phyloP scores from a whole-genome alignment of 2,113 vertebrate species.

The Gymnogyps californianus region DNA sequence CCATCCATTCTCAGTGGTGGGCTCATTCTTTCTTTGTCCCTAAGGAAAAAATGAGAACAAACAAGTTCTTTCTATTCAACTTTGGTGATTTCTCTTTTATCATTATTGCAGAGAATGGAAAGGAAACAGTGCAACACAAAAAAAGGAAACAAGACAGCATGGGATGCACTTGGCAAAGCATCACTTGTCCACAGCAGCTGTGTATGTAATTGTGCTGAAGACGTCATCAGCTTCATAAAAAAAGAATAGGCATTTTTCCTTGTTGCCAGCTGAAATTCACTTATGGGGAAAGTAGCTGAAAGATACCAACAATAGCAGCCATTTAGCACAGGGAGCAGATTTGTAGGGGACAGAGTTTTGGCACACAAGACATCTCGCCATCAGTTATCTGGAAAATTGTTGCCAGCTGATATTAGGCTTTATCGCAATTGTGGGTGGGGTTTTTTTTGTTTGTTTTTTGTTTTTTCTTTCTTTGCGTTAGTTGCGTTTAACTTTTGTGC shows the following conservation, averaged over 20 bases:
- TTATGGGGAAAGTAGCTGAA: conserved; percentile 2
- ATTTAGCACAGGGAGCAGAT: not conserved
- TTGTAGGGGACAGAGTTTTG: conserved; percentile 7
- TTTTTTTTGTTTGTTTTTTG: not conserved
- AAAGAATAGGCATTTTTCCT: not conserved
- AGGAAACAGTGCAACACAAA: not conserved
- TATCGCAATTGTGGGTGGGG: not conserved
- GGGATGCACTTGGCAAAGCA: conserved; percentile 5
- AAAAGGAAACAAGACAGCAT: not conserved
- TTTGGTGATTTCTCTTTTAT: not conserved
- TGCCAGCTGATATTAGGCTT: not conserved
- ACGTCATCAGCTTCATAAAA: not conserved
- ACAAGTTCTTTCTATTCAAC: not conserved
- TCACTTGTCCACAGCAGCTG: not conserved
- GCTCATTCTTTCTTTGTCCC: not conserved
- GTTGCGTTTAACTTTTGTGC: not conserved
- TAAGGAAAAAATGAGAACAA: not conserved
- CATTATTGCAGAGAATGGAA: not conserved
- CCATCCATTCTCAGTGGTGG: not conserved
- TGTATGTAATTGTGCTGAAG: conserved; percentile 15
- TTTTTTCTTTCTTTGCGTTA: rapidly evolving
- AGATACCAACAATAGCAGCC: not conserved
- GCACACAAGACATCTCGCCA: not conserved
- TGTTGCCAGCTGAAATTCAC: conserved; percentile 32
- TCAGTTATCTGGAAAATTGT: not conserved